Conservation (phyloP, 1,140 invertebrate species). For the Dinoponera quadriceps region DNA sequence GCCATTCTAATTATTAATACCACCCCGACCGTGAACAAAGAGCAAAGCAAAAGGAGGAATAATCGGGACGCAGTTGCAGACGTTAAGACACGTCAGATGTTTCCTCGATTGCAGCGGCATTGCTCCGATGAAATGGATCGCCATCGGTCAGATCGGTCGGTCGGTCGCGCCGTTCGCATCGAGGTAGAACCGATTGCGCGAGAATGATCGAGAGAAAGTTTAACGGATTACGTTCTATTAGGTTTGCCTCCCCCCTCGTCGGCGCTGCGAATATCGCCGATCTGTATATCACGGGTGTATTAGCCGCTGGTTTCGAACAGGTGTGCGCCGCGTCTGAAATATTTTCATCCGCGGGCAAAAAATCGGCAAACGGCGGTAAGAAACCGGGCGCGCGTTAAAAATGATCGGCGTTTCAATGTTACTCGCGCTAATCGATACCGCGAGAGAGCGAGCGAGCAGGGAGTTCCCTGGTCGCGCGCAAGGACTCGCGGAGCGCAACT, state of each 20-base stretch:
- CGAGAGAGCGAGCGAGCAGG: background rate
- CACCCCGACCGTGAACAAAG: too few species aligned
- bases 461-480: background rate
- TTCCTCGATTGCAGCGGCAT: conserved; percentile 15
- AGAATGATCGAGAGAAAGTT: conserved; percentile 45
- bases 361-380: too few species aligned
- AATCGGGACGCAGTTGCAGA: conserved; percentile 7
- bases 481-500: conserved; percentile 8
- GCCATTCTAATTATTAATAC: too few species aligned
- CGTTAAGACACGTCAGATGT: conserved; percentile 26
- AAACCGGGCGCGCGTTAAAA: background rate
- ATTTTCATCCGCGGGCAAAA: too few species aligned
- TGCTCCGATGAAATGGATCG: conserved; percentile 27
- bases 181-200: conserved; percentile 37
- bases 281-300: too few species aligned
- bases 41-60: background rate
- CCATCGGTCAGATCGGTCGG: background rate
- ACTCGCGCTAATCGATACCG: background rate
- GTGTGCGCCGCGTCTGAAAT: background rate
- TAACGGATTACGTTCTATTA: conserved; percentile 10
- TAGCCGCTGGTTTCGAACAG: background rate
- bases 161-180: background rate
- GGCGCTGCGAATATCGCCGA: conserved; percentile 1
- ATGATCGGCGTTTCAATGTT: conserved; percentile 20
- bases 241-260: background rate